A percentile compares a stretch with the other conserved stretches of the same genome.
These are phyloP conservation scores for Microctonus brassicae DNA, from an alignment of 2,888 invertebrate genomes.

Conservation along the genomic window DNA sequence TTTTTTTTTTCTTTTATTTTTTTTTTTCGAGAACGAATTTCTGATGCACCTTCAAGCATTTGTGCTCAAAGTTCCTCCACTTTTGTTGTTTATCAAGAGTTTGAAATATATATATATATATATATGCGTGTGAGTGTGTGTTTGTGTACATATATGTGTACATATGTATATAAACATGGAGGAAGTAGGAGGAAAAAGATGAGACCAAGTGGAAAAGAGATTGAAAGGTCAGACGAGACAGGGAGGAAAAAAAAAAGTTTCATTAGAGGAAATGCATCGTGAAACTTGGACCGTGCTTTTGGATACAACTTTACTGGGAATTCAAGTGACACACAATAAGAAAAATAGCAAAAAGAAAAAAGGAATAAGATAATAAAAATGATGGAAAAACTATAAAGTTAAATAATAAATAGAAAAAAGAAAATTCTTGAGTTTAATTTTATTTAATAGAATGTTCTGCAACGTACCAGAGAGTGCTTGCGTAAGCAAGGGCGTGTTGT, in stretches of 20 bases:
- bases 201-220: not conserved
- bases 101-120: not conserved
- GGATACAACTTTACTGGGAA: not conserved
- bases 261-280: conserved; percentile 7
- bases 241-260: not conserved
- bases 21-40: not conserved
- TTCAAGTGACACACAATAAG: conserved; percentile 4
- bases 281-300: conserved; percentile 13
- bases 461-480: conserved; percentile 94
- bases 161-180: too few species aligned
- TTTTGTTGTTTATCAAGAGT: conserved; percentile 4
- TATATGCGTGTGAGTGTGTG: not conserved
- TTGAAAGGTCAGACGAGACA: not conserved
- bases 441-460: conserved; percentile 17
- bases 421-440: not conserved
- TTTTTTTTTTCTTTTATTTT: not conserved
- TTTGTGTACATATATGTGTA: too few species aligned
- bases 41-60: conserved; percentile 30
- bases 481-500: conserved; percentile 95
- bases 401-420: not conserved
- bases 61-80: conserved; percentile 7
- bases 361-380: conserved; percentile 32
- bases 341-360: not conserved
- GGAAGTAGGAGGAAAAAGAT: not conserved
- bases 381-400: not conserved